Base-by-base conservation (phyloP, 2,888 invertebrate genomes). In the Nowickia ferox region DNA sequence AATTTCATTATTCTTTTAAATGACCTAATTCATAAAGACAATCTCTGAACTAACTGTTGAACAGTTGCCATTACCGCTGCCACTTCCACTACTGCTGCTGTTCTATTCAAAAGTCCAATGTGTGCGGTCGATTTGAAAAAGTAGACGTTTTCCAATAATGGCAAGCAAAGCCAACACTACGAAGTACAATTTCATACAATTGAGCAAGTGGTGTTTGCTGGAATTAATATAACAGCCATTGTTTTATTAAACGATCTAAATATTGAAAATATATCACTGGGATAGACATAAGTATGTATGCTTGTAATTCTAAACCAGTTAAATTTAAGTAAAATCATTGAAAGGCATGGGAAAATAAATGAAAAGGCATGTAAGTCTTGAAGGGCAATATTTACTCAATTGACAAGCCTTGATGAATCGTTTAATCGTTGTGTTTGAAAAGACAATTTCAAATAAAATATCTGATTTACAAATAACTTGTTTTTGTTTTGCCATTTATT, bases 21-120 rank as follows among this genome's bases (percentile, higher is more conserved):
- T 81, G 51, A 61, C 80, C 66, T n/a, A 74, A 74, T 81, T 80
- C n/a, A 44, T 53, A 53, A 74, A 66, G 57, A 80, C 80, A 80
- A 66, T 80, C 72, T 40, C 46, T 71, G 13, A 55, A n/a, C 65
- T 17, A 74, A 61, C 46, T 72, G 59, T 8, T 57, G 22, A 57
- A 38, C 38, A 57, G 38, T 30, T 71, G 22, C 10, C 46, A 38
- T 19, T 55, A 11, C 15, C 8, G 9, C 46, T 38, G 55, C 9
- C 11, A 30, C 30, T 42, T 51, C 13, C n/a, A 55, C 6, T 77
- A 19, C 19, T 65, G n/a, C n/a, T 65, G n/a, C 38, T 57, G n/a
- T 42, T 57, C 63, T 80, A 65, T 63, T 51, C 57, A 46, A 65
- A 69, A 66, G 11, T 17, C 15, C 22, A 59, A 66, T 80, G 30